Base-by-base conservation (phyloP, 2,888 invertebrate species). In the Phyllotreta striolata region DNA sequence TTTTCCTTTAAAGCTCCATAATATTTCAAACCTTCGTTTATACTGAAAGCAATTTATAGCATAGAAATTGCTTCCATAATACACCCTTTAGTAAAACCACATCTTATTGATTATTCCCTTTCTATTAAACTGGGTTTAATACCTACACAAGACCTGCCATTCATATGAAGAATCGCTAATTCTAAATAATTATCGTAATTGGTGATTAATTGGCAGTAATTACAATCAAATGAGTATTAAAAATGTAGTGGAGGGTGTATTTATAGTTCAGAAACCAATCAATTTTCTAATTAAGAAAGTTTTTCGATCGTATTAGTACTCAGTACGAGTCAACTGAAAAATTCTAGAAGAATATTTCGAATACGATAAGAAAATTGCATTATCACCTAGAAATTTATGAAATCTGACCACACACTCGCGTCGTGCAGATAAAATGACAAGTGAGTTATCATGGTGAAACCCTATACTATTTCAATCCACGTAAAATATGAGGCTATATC, bases 401-500 rank as follows among this genome's bases (percentile, higher is more conserved):
- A 52, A 43, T 37, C 40, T 9, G 24, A 51, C 6, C 13, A 5
- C 1, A 35, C 24, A 54, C 9, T 60, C 34, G 60, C 37, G 14
- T 44, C 54, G 54, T 44, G 37, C 10, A 37, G 52, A 60, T 54
- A 44, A 54, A 60, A 44, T 38, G 14, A 52, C 43, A 14, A 41
- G 47, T 51, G n/a, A 52, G 52, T 60, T 60, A 60, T 60, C 60
- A 43, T 43, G 2, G 37, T 44, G 60, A 52, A 60, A 60, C 44
- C 38, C 38, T 43, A 60, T 60, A 60, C 44, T 37, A 35, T 60
- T 60, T 44, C 60, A 60, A 60, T 60, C 44, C 60, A 60, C 60
- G 60, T 60, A 60, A 60, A 60, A 60, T 54, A 60, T 59, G 12
- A 59, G 51, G 59, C 34, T 59, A 24, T 24, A 59, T 60, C 52